Evolutionary conservation across 2,888 invertebrate genomes (phyloP), one percentile per base, ranked within the genome.

Genomic region (Campaea margaritaria): DNA sequence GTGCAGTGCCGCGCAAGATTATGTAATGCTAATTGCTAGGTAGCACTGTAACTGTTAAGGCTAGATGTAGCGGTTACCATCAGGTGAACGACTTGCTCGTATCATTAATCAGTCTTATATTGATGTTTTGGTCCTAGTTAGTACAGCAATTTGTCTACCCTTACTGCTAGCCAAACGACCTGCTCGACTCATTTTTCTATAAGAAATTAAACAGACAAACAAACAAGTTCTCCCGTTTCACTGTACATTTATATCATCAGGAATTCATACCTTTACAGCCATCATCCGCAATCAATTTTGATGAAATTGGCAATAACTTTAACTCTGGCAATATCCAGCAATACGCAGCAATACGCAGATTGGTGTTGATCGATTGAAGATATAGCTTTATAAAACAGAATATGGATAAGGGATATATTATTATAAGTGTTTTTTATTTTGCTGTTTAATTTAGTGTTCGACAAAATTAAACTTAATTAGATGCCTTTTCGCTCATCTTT

Each of bases 231-330:
- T 15, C 5, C 4, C 11, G 2, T 8, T n/a, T 2, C 4, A 11
- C 14, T 3, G n/a, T 16, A 31, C 9, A 7, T 4, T 31, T 9
- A 41, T 43, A 43, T 48, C 16, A 2, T 15, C 11, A 59, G 44
- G 57, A 64, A 53, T 50, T 42, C 51, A 54, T 34, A 50, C 53
- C 54, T 66, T 64, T 68, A 68, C 60, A 60, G 39, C 54, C 55
- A 59, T 55, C 59, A 45, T 53, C 58, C 62, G 42, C 64, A 45
- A 66, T 68, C 58, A 66, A 64, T 63, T 66, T 68, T 59, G 62
- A 66, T 68, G 56, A 63, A 66, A 66, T 66, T 61, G 64, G 53
- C 68, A 61, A 55, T 62, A 60, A 62, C 41, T 52, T 48, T 61
- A 61, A 61, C 55, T 15, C 39, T 47, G 51, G 55, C 60, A 46